phyloP scores from a whole-genome alignment of 2,888 invertebrate genomes.

The Caenorhabditis wallacei region DNA sequence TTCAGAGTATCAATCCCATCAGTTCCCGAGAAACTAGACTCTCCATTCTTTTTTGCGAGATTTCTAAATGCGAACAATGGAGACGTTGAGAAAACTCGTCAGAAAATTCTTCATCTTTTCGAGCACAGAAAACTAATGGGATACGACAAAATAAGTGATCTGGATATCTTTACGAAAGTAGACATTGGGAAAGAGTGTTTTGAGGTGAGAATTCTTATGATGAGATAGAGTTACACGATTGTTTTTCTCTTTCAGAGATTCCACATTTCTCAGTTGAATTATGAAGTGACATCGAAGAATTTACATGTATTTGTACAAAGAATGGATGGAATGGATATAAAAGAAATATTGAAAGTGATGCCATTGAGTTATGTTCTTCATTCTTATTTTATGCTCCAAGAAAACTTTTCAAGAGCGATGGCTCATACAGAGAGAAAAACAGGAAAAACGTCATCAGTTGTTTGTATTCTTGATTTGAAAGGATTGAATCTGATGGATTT shows the following conservation, averaged over 20 bases:
- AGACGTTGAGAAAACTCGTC: conserved; percentile 66
- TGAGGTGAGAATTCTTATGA: conserved; percentile 63
- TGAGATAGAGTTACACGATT: not conserved
- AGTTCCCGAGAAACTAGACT: conserved; percentile 59
- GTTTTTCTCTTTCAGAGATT: conserved; percentile 75
- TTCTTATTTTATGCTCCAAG: conserved; percentile 79
- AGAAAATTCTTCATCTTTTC: conserved; percentile 56
- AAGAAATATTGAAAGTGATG: conserved; percentile 80
- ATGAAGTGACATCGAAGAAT: conserved; percentile 74
- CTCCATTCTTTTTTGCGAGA: conserved; percentile 77
- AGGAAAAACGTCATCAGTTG: conserved; percentile 76
- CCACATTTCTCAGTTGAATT: conserved; percentile 75
- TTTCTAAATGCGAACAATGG: conserved; percentile 75
- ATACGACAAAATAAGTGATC: conserved; percentile 72
- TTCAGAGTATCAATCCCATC: conserved; percentile 39
- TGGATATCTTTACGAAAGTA: conserved; percentile 67
- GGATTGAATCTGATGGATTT: conserved; percentile 79
- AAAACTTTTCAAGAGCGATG: conserved; percentile 78
- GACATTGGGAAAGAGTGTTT: conserved; percentile 74
- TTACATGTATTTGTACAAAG: conserved; percentile 80
- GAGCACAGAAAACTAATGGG: conserved; percentile 62
- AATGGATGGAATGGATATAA: conserved; percentile 79
- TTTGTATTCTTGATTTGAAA: conserved; percentile 78
- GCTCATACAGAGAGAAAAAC: conserved; percentile 76
- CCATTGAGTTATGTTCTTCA: conserved; percentile 80